A percentile compares a stretch with the other conserved stretches of the same genome.
phyloP scores from a whole-genome alignment of 2,113 vertebrate genomes.

The Ochotona curzoniae region DNA sequence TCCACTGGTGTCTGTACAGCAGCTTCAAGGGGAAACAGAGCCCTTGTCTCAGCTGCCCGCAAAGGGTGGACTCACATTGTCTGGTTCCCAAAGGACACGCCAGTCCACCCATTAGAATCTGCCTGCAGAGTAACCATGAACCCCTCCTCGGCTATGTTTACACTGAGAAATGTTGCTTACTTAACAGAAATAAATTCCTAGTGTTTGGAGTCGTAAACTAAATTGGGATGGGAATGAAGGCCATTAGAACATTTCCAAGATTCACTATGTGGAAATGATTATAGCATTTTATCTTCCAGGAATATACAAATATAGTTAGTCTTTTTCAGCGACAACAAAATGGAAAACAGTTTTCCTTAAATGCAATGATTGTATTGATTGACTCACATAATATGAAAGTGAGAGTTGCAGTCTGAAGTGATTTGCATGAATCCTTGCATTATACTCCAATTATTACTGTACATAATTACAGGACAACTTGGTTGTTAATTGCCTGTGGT shows the following conservation, averaged over 20 bases:
- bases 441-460: conserved; percentile 81
- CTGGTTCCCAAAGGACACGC: conserved; percentile 6
- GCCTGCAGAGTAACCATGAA: not conserved
- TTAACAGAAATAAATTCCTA: not conserved
- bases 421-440: conserved; percentile 86
- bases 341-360: not conserved
- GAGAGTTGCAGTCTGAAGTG: conserved; percentile 80
- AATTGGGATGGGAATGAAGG: not conserved
- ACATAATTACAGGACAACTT: conserved; percentile 88
- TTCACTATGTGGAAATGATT: not conserved
- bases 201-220: conserved; percentile 23
- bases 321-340: conserved; percentile 23
- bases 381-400: not conserved
- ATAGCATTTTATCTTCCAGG: conserved; percentile 3
- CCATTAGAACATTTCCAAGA: not conserved
- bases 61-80: not conserved
- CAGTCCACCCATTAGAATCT: not conserved
- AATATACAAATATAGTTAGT: conserved; percentile 4
- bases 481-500: conserved; percentile 88
- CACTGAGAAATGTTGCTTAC: conserved; percentile 14
- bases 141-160: not conserved
- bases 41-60: not conserved
- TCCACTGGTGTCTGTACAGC: too few relatives aligned
- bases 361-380: not conserved
- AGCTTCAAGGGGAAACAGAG: not conserved